phyloP scores from a whole-genome alignment of 1,140 invertebrate species.

The Drosophila erecta region DNA sequence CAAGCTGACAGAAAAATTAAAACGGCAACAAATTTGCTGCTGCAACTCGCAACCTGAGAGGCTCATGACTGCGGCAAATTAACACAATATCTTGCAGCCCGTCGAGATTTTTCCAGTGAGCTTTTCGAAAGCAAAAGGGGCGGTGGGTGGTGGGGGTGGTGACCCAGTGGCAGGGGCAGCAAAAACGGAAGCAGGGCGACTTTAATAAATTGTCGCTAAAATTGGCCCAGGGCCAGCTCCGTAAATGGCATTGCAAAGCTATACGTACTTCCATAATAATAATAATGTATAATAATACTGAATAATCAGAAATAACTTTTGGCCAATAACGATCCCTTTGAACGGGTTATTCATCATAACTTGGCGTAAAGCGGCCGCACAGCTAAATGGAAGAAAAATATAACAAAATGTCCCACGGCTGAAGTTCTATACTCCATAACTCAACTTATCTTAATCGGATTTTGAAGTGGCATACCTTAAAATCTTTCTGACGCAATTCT shows the following conservation, averaged over 20 bases:
- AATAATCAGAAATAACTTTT: no score
- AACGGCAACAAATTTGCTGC: constrained; percentile 75
- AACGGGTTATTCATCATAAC: no score
- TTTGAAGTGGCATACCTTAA: no score
- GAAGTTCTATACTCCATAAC: no score
- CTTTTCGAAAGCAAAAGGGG: constrained; percentile 1
- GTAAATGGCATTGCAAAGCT: constrained; percentile 44
- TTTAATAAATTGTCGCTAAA: constrained; percentile 69
- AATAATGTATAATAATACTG: no score
- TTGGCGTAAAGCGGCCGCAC: no score
- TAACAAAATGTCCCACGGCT: no score
- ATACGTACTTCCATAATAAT: background rate
- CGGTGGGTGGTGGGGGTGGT: background rate
- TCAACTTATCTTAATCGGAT: no score
- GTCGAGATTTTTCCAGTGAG: constrained; percentile 13
- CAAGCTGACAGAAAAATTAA: constrained; percentile 75
- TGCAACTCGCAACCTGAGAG: constrained; percentile 44
- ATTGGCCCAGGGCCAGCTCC: constrained; percentile 39
- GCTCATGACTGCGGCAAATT: constrained; percentile 77
- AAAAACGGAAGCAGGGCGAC: constrained; percentile 19
- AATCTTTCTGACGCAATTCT: no score
- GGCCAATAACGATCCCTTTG: no score
- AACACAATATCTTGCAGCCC: constrained; percentile 69
- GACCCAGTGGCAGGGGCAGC: constrained; percentile 3
- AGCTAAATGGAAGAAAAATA: no score